Percentiles rank a stretch among this genome's conserved stretches.
Conservation (phyloP, 2,113 vertebrate species). For the Cavia aperea region DNA sequence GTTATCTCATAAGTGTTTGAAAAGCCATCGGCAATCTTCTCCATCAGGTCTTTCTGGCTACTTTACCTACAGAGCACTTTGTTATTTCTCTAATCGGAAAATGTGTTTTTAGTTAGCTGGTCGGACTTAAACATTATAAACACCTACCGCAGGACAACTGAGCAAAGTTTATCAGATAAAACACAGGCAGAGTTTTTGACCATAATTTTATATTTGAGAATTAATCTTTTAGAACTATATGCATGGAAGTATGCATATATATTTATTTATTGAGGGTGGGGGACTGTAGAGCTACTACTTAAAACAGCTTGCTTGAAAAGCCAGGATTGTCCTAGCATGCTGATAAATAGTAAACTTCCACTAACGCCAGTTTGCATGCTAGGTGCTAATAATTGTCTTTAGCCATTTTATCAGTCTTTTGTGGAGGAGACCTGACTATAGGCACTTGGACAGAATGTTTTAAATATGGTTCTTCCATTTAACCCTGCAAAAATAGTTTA, state of each 20-base stretch:
- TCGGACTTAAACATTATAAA: background rate
- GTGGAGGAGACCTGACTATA: background rate
- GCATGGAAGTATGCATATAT: background rate
- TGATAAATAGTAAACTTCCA: background rate
- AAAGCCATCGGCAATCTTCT: background rate
- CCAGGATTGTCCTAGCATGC: background rate
- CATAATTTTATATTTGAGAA: background rate
- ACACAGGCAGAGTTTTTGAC: background rate
- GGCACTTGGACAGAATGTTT: background rate
- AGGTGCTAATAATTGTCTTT: background rate
- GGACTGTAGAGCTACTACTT: background rate
- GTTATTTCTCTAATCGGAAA: background rate
- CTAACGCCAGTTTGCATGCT: background rate
- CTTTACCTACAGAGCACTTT: background rate
- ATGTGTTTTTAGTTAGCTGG: background rate
- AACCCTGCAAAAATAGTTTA: background rate
- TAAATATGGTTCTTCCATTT: background rate
- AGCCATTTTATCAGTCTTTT: background rate
- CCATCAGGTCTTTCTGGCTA: background rate
- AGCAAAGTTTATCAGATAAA: background rate
- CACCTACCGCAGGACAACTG: background rate
- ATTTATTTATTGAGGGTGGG: background rate
- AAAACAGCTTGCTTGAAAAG: background rate
- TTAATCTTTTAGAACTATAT: background rate
- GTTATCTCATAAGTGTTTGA: background rate